phyloP scores from a whole-genome alignment of 2,888 invertebrate species.

The Phrixothrix hirtus region DNA sequence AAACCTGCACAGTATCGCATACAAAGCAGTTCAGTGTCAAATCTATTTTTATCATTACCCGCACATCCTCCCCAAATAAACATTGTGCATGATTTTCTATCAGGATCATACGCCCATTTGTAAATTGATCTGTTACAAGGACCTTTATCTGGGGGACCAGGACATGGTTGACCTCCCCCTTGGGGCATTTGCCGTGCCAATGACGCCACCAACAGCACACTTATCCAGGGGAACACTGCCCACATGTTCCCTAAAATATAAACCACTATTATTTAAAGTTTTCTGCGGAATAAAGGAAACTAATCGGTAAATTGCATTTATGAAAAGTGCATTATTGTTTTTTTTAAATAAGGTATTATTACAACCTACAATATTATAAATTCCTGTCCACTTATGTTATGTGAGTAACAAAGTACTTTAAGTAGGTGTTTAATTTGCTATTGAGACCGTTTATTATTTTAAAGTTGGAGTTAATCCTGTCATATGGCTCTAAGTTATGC shows the following conservation, averaged over 20 bases:
- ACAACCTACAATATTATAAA: slow-evolving; percentile 10
- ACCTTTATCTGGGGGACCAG: slow-evolving; percentile 58
- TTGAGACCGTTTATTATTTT: slow-evolving; percentile 3
- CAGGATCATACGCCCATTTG: slow-evolving; percentile 69
- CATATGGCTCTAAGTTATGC: background rate
- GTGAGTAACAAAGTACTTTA: slow-evolving; percentile 18
- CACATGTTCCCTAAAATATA: slow-evolving; percentile 24
- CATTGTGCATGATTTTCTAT: slow-evolving; percentile 62
- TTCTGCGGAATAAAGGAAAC: background rate
- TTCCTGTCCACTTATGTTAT: slow-evolving; percentile 13
- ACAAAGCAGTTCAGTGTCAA: slow-evolving; percentile 69
- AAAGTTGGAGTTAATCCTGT: slow-evolving; percentile 6
- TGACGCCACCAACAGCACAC: slow-evolving; percentile 13
- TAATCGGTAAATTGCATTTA: background rate
- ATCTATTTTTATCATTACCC: slow-evolving; percentile 69
- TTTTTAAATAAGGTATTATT: background rate
- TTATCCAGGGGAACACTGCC: slow-evolving; percentile 28
- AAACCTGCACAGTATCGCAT: slow-evolving; percentile 61
- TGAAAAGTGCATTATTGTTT: background rate
- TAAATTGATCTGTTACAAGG: slow-evolving; percentile 67
- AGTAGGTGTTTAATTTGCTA: slow-evolving; percentile 19
- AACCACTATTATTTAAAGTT: background rate
- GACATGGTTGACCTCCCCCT: slow-evolving; percentile 50
- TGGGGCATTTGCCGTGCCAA: slow-evolving; percentile 17
- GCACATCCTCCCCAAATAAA: slow-evolving; percentile 73